phyloP scores from a whole-genome alignment of 2,888 invertebrate genomes.

The Nomada hirtipes region DNA sequence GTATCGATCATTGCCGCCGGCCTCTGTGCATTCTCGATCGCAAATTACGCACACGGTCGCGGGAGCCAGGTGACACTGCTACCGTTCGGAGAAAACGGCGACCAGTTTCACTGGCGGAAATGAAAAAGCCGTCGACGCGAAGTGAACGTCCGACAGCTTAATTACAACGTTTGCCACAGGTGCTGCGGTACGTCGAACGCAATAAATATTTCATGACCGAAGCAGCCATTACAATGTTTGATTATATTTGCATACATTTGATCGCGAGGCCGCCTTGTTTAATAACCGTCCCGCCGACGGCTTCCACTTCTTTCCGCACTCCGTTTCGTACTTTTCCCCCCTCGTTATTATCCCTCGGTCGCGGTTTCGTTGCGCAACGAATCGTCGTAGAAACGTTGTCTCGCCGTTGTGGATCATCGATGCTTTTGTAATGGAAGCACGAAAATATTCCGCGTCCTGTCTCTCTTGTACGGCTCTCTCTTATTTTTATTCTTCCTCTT shows the following conservation, averaged over 20 bases:
- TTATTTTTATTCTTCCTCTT: not conserved
- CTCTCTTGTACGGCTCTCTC: not conserved
- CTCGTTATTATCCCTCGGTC: not conserved
- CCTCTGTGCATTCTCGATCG: not conserved
- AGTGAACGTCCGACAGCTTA: slow-evolving; percentile 41
- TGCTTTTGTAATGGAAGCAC: slow-evolving; percentile 4
- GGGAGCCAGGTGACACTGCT: not conserved
- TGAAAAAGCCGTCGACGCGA: slow-evolving; percentile 28
- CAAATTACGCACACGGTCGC: not conserved
- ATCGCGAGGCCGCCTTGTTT: slow-evolving; percentile 26
- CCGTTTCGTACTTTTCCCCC: too few species aligned
- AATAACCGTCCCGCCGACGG: slow-evolving; percentile 26
- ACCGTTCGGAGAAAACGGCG: slow-evolving; percentile 14
- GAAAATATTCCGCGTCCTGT: not conserved
- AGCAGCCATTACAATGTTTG: slow-evolving; percentile 41
- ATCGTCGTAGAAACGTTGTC: slow-evolving; percentile 49
- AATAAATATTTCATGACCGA: slow-evolving; percentile 52
- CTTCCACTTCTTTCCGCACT: not conserved
- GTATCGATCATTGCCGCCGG: not conserved
- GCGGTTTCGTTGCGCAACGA: slow-evolving; percentile 21
- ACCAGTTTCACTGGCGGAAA: slow-evolving; percentile 26
- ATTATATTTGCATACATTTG: slow-evolving; percentile 39
- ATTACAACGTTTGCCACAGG: slow-evolving; percentile 47
- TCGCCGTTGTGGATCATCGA: slow-evolving; percentile 32
- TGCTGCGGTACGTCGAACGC: slow-evolving; percentile 23